Base-by-base conservation (phyloP, 1,140 invertebrate species). In the Antheraea mylitta region DNA sequence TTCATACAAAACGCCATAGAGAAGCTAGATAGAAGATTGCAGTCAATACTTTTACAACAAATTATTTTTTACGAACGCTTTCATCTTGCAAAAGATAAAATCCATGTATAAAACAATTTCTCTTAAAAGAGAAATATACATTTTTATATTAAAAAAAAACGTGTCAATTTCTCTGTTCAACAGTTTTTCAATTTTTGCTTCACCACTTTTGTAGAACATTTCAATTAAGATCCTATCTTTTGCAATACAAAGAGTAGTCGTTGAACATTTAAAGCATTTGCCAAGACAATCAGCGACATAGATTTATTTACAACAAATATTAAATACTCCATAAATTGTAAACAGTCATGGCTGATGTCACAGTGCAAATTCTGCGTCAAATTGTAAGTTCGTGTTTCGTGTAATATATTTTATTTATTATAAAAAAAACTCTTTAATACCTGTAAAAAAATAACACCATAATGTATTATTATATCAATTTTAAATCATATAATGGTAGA, bases 191-290 rank as follows among this genome's bases (percentile, higher is more conserved):
- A 30, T 30, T 30, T 2, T 30, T 30, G 1, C 4, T 30, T 30
- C 22, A 30, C 22, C 22, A 30, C 22, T 30, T 30, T 30, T 30
- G 22, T 30, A 2, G 22, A 30, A 30, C 22, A 30, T 10, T 61
- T 0, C 3, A 61, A 7, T 19, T 22, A 61, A 5, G 36, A 61
- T 30, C 60, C 19, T 53, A 53, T 53, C 45, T 53, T 53, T 53
- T 53, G 45, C 45, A 53, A 53, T 53, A 53, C 77, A 82, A 85
- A 84, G 78, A 83, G 75, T 64, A 70, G 72, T 83, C 68, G 63
- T 67, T 19, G 64, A 85, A 90, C 88, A 90, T 80, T 82, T 77
- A 90, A 90, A 90, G 88, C 88, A 77, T 77, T 83, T 86, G 80
- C 86, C 81, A 87, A 87, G 76, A 86, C 85, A 82, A 65, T 72